Evolutionary conservation across 2,888 invertebrate species (phyloP).

Genomic region (Cosmopolites sordidus): DNA sequence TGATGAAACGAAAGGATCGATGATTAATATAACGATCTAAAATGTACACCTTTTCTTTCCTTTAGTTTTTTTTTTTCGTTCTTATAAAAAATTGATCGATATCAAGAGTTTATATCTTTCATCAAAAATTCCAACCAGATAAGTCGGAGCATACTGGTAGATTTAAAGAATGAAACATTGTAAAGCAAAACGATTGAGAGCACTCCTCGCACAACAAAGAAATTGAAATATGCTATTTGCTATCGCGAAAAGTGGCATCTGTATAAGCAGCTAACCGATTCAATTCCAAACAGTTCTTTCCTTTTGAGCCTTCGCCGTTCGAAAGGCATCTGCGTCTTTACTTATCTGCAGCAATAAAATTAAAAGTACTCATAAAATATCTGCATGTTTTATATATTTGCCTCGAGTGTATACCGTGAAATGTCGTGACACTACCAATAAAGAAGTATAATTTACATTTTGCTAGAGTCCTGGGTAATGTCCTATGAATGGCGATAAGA

Average conservation of each 20-base stretch:
- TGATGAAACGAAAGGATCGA: no score
- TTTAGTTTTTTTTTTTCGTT: no score
- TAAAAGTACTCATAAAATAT: constrained; percentile 25
- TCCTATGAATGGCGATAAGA: constrained; percentile 48
- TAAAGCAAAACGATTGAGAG: no score
- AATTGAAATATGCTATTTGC: neutral
- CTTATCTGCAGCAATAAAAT: constrained; percentile 23
- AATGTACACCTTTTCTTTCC: no score
- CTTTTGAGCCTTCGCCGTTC: neutral
- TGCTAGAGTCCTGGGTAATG: constrained; percentile 46
- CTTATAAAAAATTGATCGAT: no score
- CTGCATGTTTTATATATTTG: constrained; percentile 25
- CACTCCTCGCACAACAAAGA: no score
- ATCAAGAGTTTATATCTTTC: no score
- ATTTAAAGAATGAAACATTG: no score
- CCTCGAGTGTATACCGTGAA: constrained; percentile 18
- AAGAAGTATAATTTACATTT: constrained; percentile 45
- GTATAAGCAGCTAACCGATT: neutral
- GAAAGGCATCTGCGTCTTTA: constrained; percentile 15
- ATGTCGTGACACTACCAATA: constrained; percentile 42
- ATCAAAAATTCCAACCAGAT: no score
- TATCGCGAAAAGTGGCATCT: neutral
- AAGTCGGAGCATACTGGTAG: no score
- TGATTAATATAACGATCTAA: no score
- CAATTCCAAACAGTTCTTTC: neutral